A percentile compares a stretch with the other conserved stretches of the same genome.
Conservation (phyloP, 2,113 vertebrate species). For the Pterophyllum scalare region DNA sequence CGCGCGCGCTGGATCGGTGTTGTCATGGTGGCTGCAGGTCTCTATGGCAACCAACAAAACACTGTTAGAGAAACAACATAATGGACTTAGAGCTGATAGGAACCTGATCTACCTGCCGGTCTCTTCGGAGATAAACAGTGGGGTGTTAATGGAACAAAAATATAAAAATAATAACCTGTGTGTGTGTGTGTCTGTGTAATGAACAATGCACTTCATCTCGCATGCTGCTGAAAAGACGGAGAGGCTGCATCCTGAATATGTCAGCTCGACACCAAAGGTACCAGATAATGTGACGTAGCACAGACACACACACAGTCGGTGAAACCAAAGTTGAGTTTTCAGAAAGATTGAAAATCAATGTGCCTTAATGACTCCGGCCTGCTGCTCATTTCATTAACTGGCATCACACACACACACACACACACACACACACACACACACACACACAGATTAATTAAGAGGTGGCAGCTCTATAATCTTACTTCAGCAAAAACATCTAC, state of each 20-base stretch:
- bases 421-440: background rate
- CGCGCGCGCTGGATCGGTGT: background rate
- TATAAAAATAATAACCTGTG: background rate
- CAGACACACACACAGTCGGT: background rate
- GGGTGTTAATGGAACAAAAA: constrained; percentile 34
- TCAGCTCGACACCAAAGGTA: constrained; percentile 28
- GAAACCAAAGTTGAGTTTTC: constrained; percentile 2
- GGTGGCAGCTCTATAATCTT: constrained; percentile 12
- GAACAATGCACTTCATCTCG: constrained; percentile 18
- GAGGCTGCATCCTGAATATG: constrained; percentile 34
- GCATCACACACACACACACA: background rate
- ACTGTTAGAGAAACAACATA: constrained; percentile 21
- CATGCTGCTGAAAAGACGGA: background rate
- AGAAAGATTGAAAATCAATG: constrained; percentile 73
- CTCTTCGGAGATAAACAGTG: constrained; percentile 23
- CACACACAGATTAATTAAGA: background rate
- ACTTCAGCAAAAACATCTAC: constrained; percentile 25
- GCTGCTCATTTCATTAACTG: constrained; percentile 70
- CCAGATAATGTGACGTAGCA: constrained; percentile 1
- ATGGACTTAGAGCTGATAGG: constrained; percentile 34
- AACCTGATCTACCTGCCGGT: constrained; percentile 38
- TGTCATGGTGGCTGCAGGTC: constrained; percentile 43
- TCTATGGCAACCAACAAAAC: constrained; percentile 50
- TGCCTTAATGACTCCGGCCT: constrained; percentile 55
- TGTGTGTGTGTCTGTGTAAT: background rate